Conservation (phyloP, 2,113 vertebrate genomes). For the Cyanocitta stelleri region DNA sequence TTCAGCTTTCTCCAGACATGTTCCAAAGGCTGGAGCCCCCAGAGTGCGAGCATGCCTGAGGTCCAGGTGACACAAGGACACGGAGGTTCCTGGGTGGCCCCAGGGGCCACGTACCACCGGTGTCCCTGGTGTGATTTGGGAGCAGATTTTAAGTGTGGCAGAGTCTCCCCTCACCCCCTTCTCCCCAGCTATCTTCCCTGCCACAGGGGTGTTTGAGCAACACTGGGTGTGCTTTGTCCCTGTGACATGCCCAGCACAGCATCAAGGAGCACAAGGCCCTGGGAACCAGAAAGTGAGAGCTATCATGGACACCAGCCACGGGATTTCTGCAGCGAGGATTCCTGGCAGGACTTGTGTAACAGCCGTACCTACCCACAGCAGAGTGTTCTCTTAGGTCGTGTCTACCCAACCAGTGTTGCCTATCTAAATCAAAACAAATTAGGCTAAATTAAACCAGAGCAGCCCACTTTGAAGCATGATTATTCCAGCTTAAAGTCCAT, state of each 20-base stretch:
- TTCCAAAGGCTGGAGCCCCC: not conserved
- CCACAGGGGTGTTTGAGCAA: not conserved
- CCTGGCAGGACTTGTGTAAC: not conserved
- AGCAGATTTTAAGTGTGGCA: not conserved
- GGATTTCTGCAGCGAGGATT: not conserved
- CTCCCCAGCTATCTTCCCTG: not conserved
- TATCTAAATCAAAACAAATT: not conserved
- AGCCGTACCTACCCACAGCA: not conserved
- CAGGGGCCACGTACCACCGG: not conserved
- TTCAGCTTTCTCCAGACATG: not conserved
- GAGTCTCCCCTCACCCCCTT: not conserved
- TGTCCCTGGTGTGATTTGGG: not conserved
- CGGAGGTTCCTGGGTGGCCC: rapidly evolving
- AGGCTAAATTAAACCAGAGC: not conserved
- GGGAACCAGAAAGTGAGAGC: not conserved
- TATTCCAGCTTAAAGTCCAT: not conserved
- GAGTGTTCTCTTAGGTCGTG: not conserved
- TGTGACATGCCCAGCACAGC: not conserved
- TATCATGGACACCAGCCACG: rapidly evolving
- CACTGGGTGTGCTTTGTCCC: not conserved
- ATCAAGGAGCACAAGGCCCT: not conserved
- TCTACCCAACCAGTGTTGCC: not conserved
- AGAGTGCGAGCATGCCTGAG: not conserved
- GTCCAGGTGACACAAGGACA: not conserved
- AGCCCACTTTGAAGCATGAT: not conserved